phyloP scores from a whole-genome alignment of 2,113 vertebrate genomes.

The Onychostruthus taczanowskii region DNA sequence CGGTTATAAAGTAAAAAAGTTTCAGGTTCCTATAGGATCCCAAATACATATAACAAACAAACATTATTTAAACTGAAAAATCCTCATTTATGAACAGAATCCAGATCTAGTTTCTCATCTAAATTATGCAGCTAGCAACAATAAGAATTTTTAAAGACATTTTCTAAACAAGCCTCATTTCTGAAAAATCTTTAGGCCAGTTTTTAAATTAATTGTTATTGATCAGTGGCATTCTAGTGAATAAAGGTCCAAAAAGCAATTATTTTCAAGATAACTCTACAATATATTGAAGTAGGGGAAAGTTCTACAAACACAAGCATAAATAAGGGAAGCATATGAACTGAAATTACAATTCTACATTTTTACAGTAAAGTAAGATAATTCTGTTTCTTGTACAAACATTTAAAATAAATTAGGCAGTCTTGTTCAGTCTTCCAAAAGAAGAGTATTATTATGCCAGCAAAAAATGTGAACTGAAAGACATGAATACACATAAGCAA shows the following conservation, averaged over 20 bases:
- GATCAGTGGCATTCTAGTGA: not conserved
- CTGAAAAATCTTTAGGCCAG: not conserved
- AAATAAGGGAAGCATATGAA: not conserved
- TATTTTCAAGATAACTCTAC: not conserved
- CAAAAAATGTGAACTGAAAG: not conserved
- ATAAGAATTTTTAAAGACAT: not conserved
- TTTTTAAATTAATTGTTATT: not conserved
- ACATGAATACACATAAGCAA: not conserved
- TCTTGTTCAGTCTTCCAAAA: not conserved
- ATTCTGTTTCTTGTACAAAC: not conserved
- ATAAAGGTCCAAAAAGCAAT: not conserved
- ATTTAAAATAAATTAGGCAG: not conserved
- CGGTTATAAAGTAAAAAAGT: not conserved
- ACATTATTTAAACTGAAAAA: not conserved
- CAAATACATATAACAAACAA: not conserved
- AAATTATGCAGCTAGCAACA: not conserved
- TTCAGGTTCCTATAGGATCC: not conserved
- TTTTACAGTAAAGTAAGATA: not conserved
- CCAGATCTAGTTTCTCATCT: not conserved
- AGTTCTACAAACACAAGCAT: not conserved
- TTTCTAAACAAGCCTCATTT: not conserved
- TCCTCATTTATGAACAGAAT: not conserved
- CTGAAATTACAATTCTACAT: not conserved
- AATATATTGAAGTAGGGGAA: not conserved
- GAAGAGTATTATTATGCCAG: not conserved